Conservation (phyloP, 1,140 invertebrate species). For the Lucilia cuprina region DNA sequence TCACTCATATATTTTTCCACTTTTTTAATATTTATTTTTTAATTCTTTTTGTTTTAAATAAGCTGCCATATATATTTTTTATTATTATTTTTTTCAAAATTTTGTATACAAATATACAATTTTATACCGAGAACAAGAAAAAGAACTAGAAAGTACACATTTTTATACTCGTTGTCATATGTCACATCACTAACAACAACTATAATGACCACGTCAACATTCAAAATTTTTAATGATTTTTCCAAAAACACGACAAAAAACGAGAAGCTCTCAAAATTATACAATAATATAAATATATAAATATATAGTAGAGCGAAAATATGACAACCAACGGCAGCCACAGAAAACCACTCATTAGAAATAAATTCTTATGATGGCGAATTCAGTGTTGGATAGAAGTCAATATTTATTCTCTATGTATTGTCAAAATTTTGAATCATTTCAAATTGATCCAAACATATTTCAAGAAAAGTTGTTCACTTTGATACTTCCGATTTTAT, state of each 20-base stretch:
- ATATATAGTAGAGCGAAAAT: not conserved
- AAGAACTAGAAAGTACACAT: constrained; percentile 3
- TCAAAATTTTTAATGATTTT: not conserved
- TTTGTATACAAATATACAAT: constrained; percentile 11
- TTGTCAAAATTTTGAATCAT: too few species aligned
- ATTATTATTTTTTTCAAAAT: constrained; percentile 11
- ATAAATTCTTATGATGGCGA: not conserved
- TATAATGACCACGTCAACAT: constrained; percentile 15
- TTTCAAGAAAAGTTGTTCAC: not conserved
- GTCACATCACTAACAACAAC: not conserved
- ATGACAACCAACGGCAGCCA: not conserved
- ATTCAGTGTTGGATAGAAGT: not conserved
- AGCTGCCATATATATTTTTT: not conserved
- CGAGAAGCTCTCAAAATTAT: not conserved
- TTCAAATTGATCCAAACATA: too few species aligned
- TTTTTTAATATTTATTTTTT: constrained; percentile 31
- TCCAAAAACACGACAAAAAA: constrained; percentile 18
- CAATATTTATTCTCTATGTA: not conserved
- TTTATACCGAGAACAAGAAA: not conserved
- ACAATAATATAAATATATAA: not conserved
- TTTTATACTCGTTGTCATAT: not conserved
- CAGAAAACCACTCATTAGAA: not conserved
- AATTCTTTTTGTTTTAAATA: constrained; percentile 4
- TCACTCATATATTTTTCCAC: not conserved
- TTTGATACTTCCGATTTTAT: not conserved